Percentiles rank a stretch among this genome's conserved stretches.
phyloP scores from a whole-genome alignment of 2,113 vertebrate genomes.

The Saccopteryx bilineata region DNA sequence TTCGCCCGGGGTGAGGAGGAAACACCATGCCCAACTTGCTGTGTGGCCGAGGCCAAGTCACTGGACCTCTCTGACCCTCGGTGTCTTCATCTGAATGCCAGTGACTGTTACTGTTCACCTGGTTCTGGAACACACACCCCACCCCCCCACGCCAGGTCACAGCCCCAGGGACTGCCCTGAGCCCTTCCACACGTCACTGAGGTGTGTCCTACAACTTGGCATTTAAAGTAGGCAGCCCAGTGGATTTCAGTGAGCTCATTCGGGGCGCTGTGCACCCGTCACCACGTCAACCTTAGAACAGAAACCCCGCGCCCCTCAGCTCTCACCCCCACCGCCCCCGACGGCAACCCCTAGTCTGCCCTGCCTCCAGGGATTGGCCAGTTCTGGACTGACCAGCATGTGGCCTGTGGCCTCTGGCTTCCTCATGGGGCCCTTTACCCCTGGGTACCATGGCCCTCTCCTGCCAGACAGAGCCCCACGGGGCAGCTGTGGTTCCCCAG shows the following conservation, averaged over 20 bases:
- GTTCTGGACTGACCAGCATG: neutral
- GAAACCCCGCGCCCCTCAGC: neutral
- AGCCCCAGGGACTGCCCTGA: neutral
- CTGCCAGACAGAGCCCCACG: neutral
- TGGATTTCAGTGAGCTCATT: accelerated
- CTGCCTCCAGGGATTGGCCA: neutral
- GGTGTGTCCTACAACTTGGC: accelerated
- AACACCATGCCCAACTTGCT: too few relatives aligned
- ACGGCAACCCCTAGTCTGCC: neutral
- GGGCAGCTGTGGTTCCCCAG: neutral
- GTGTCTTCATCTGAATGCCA: neutral
- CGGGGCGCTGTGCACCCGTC: neutral
- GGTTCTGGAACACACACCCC: accelerated
- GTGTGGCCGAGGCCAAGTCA: neutral
- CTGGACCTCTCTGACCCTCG: neutral
- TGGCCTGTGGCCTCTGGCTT: neutral
- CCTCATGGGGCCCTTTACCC: neutral
- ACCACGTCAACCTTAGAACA: too few relatives aligned
- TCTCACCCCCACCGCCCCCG: neutral
- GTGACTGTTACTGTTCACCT: too few relatives aligned
- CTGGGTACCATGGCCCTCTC: neutral
- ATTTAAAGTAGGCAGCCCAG: accelerated
- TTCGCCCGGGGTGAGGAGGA: neutral
- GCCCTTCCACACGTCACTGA: neutral
- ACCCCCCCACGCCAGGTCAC: accelerated